Base-by-base conservation (phyloP, 2,797 vertebrate species). In the Scarus forsteni region DNA sequence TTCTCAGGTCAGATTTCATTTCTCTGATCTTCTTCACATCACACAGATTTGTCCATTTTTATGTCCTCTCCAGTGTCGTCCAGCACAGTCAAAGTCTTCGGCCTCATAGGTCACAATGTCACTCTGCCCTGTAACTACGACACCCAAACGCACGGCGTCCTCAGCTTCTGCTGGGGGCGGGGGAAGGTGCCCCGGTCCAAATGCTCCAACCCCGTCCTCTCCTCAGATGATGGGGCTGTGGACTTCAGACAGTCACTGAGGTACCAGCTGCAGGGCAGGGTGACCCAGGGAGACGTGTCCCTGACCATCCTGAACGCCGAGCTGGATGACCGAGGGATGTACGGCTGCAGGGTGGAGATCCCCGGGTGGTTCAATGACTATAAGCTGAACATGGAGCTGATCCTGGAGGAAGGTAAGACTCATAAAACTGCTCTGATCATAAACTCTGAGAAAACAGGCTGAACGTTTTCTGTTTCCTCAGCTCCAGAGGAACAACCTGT, bases 281-380 rank as follows among this genome's bases (percentile, higher is more conserved):
- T 90, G 55, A 0, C 0, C 0, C 8, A 0, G 0, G 95, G 96
- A 0, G 60, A 96, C 0, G 82, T 94, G 62, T 95, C 95, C 14
- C 88, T 97, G 81, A 95, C 92, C 0, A 93, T 96, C 2, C 0
- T 85, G 36, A 69, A 75, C 0, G 90, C 92, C 12, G 65, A 54
- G 58, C 50, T 62, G 62, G 53, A 11, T 0, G 95, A 96, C 77
- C 76, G 69, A 1, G 95, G 95, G 7, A 69, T 0, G 1, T 96
- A 96, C 14, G 94, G 95, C 85, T 96, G 96, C 84, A 92, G 95
- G 3, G 76, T 96, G 15, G 66, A 95, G 77, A 39, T 93, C 61
- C 19, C 72, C 0, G 95, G 95, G 0, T 59, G 0, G 57, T 87
- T 95, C 77, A 96, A 96, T 1, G 95, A 96, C 40, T 1, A 67